Conservation (phyloP, 1,140 invertebrate genomes). For the Aricia agestis region DNA sequence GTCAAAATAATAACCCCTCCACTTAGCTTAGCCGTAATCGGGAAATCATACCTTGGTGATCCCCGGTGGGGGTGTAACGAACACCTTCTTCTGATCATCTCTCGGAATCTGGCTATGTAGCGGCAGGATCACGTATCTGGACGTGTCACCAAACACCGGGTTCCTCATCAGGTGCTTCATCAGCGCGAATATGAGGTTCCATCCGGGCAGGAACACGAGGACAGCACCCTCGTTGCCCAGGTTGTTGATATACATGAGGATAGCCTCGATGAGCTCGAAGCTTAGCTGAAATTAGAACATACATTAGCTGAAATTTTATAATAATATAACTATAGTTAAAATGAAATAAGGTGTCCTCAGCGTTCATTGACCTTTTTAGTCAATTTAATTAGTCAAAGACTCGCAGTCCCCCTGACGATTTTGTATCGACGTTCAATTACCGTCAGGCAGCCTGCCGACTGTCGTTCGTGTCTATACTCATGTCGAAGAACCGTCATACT, state of each 20-base stretch:
- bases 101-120: slow-evolving; percentile 93
- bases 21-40: no score
- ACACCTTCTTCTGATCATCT: slow-evolving; percentile 93
- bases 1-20: no score
- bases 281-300: slow-evolving; percentile 85
- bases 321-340: no score
- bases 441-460: no score
- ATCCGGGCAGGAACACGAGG: slow-evolving; percentile 94
- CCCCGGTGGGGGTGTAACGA: slow-evolving; percentile 83
- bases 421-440: no score
- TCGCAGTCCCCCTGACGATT: no score
- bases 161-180: slow-evolving; percentile 90
- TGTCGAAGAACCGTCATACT: no score
- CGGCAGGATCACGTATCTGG: slow-evolving; percentile 84
- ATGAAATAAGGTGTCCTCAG: no score
- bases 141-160: slow-evolving; percentile 82
- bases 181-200: slow-evolving; percentile 95
- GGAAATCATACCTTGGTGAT: slow-evolving; percentile 65
- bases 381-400: no score
- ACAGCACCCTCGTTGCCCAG: slow-evolving; percentile 89
- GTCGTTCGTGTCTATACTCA: no score
- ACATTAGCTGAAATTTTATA: no score
- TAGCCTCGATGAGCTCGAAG: slow-evolving; percentile 92
- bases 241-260: slow-evolving; percentile 86
- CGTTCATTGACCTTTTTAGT: no score